Conservation (phyloP, 2,888 invertebrate genomes). For the Melinaea menophilus region DNA sequence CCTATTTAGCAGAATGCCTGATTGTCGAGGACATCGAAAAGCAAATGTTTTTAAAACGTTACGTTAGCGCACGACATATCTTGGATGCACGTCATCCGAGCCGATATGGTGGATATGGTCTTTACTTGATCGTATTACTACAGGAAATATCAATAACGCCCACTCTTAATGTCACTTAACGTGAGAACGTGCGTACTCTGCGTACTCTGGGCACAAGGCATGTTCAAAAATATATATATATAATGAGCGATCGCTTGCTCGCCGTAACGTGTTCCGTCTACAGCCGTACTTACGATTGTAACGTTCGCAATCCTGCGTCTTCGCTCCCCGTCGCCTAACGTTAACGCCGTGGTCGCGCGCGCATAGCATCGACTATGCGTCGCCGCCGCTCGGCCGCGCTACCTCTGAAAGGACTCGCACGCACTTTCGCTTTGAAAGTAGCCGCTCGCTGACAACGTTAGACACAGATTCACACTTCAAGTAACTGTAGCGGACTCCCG, state of each 20-base stretch:
- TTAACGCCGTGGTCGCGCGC: conserved; percentile 39
- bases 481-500: conserved; percentile 15
- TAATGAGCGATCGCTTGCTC: conserved; percentile 20
- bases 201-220: conserved; percentile 2
- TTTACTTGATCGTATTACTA: neutral
- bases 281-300: conserved; percentile 41
- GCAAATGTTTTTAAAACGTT: neutral
- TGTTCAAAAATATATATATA: neutral
- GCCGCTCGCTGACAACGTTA: conserved; percentile 47
- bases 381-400: conserved; percentile 48
- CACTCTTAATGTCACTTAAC: neutral
- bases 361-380: conserved; percentile 53
- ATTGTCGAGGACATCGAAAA: neutral
- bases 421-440: conserved; percentile 53
- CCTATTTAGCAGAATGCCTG: neutral
- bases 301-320: conserved; percentile 33
- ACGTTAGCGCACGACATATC: neutral
- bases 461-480: conserved; percentile 25
- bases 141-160: neutral
- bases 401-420: conserved; percentile 68
- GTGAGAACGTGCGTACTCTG: conserved; percentile 1
- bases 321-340: conserved; percentile 61
- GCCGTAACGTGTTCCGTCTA: conserved; percentile 31
- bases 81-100: neutral
- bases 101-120: neutral